Percentiles rank a stretch among this genome's conserved stretches.
Conservation (phyloP, 1,140 invertebrate species). For the Samia ricini region DNA sequence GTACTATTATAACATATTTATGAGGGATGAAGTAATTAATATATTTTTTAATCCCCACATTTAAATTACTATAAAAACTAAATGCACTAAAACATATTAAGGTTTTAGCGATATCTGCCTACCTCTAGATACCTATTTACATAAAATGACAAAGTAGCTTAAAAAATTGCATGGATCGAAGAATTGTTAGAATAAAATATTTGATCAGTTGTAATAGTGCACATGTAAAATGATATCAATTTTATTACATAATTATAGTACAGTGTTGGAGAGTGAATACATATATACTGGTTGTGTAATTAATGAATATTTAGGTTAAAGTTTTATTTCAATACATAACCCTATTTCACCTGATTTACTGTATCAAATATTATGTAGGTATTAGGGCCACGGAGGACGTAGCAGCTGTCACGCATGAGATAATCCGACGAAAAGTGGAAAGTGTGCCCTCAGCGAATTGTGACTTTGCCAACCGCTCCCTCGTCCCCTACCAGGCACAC, state of each 20-base stretch:
- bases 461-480: constrained; percentile 45
- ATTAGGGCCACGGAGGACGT: constrained; percentile 33
- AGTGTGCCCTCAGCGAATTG: constrained; percentile 50
- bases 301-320: not conserved
- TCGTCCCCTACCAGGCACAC: constrained; percentile 48
- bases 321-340: not conserved
- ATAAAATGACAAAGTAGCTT: too few relatives aligned
- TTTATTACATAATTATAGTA: too few relatives aligned
- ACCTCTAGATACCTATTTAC: too few relatives aligned
- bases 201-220: too few relatives aligned
- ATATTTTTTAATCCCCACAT: not conserved
- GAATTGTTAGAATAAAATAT: too few relatives aligned
- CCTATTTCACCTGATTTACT: constrained; percentile 2
- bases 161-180: too few relatives aligned
- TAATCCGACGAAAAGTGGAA: constrained; percentile 55
- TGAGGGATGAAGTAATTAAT: not conserved
- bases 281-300: too few relatives aligned
- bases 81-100: too few relatives aligned
- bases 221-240: too few relatives aligned
- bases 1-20: not conserved
- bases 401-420: constrained; percentile 66
- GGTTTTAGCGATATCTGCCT: too few relatives aligned
- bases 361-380: constrained; percentile 15
- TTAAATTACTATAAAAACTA: too few relatives aligned
- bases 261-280: too few relatives aligned